These are phyloP conservation scores for Phrynocephalus versicolor DNA, from an alignment of 2,113 vertebrate genomes.

Conservation along the genomic window DNA sequence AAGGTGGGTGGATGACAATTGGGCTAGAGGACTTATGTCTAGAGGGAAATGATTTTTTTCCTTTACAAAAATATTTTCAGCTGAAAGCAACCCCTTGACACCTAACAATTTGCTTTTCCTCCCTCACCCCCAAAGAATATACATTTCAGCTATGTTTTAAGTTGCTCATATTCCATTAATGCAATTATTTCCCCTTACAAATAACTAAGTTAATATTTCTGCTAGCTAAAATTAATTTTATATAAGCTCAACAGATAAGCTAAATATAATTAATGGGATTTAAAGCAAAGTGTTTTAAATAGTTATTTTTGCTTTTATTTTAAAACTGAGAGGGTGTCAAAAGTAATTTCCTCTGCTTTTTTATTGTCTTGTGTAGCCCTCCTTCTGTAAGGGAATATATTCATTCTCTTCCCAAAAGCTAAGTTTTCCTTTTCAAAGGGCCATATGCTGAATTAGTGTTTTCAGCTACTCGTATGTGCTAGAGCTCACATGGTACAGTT, in stretches of 20 bases:
- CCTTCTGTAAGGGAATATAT: constrained; percentile 28
- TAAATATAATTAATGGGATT: constrained; percentile 72
- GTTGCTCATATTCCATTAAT: constrained; percentile 63
- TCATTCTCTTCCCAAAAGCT: constrained; percentile 39
- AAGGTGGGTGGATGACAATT: background rate
- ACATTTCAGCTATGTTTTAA: constrained; percentile 36
- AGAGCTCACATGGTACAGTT: background rate
- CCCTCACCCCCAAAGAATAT: constrained; percentile 46
- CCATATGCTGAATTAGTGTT: background rate
- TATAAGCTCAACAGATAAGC: constrained; percentile 55
- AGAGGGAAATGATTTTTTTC: background rate
- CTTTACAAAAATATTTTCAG: background rate
- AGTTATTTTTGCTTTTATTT: constrained; percentile 52
- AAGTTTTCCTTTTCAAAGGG: constrained; percentile 10
- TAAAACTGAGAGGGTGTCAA: background rate
- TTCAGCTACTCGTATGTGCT: background rate
- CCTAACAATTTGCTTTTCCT: constrained; percentile 48
- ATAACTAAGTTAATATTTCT: constrained; percentile 30
- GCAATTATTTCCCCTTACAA: constrained; percentile 49
- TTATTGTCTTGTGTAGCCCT: constrained; percentile 4
- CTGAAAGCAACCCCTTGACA: constrained; percentile 33
- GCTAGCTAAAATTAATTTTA: constrained; percentile 65
- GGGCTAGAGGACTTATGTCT: background rate
- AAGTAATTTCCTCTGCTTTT: background rate
- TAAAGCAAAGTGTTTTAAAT: constrained; percentile 70